phyloP scores from a whole-genome alignment of 2,797 vertebrate species.

The Synaphobranchus kaupii region DNA sequence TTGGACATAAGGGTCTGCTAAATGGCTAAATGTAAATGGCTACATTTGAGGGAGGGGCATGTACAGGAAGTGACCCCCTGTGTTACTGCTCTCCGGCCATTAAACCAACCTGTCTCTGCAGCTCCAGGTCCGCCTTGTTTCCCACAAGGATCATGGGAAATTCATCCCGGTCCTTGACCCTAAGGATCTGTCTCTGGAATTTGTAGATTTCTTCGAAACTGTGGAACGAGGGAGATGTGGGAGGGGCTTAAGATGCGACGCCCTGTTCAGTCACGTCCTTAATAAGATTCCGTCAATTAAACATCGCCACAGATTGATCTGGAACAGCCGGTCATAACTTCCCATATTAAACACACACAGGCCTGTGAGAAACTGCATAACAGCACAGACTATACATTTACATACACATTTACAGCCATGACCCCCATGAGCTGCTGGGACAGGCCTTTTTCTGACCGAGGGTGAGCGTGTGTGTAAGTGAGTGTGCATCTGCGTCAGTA shows the following conservation, averaged over 20 bases:
- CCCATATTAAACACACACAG: too few species aligned
- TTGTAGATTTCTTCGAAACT: constrained; percentile 99
- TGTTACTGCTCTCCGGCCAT: neutral
- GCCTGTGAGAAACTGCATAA: neutral
- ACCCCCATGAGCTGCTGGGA: neutral
- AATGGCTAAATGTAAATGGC: neutral
- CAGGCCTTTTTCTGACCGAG: neutral
- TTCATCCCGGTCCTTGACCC: constrained; percentile 98
- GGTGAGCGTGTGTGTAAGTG: neutral
- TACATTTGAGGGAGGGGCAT: neutral
- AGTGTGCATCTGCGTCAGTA: too few species aligned
- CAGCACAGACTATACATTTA: neutral
- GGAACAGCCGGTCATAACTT: neutral
- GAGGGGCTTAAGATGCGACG: neutral
- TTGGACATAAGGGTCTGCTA: neutral
- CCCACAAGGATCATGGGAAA: constrained; percentile 99
- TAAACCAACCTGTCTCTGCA: constrained; percentile 92
- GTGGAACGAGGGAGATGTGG: neutral
- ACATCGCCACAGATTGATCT: neutral
- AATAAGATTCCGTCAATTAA: neutral
- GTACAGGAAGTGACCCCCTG: neutral
- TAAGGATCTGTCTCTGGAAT: constrained; percentile 97
- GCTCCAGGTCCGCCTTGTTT: constrained; percentile 97
- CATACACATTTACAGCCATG: neutral
- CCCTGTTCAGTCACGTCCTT: neutral